Percentiles rank a stretch among this genome's conserved stretches.
phyloP scores from a whole-genome alignment of 2,888 invertebrate species.

The Eristalis tenax region DNA sequence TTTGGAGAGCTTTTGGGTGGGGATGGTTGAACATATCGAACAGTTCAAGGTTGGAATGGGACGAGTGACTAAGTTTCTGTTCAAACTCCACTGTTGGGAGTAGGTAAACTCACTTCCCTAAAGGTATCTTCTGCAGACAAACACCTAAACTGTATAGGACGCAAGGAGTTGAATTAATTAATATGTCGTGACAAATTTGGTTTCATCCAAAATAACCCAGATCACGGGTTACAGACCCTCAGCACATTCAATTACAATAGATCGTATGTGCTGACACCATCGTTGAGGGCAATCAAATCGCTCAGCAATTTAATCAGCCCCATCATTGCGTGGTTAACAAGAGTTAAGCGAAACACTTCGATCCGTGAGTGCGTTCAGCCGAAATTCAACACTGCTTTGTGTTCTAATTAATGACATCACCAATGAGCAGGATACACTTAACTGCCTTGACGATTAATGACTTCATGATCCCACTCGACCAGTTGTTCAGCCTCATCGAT shows the following conservation, averaged over 20 bases:
- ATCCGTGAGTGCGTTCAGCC: constrained; percentile 13
- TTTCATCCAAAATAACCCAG: too few relatives aligned
- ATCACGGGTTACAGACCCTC: too few relatives aligned
- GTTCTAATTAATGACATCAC: constrained; percentile 41
- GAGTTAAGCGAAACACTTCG: constrained; percentile 52
- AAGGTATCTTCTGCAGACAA: too few relatives aligned
- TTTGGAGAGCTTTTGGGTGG: not conserved
- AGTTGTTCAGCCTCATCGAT: not conserved
- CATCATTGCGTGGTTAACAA: constrained; percentile 55
- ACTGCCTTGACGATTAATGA: constrained; percentile 57
- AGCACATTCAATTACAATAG: too few relatives aligned
- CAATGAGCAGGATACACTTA: constrained; percentile 39
- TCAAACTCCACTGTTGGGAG: too few relatives aligned
- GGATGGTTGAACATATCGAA: not conserved
- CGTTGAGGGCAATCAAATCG: constrained; percentile 30
- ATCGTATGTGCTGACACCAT: not conserved
- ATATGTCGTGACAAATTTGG: too few relatives aligned
- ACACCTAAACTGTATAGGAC: too few relatives aligned
- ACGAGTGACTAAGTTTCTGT: not conserved
- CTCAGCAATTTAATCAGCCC: constrained; percentile 42
- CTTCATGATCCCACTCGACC: constrained; percentile 39
- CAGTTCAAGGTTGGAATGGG: not conserved
- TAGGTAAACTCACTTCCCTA: too few relatives aligned
- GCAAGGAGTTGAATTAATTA: too few relatives aligned
- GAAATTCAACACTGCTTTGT: not conserved